These are phyloP conservation scores for Lepidocolaptes lacrymiger DNA, from an alignment of 2,797 vertebrate species.

Conservation along the genomic window DNA sequence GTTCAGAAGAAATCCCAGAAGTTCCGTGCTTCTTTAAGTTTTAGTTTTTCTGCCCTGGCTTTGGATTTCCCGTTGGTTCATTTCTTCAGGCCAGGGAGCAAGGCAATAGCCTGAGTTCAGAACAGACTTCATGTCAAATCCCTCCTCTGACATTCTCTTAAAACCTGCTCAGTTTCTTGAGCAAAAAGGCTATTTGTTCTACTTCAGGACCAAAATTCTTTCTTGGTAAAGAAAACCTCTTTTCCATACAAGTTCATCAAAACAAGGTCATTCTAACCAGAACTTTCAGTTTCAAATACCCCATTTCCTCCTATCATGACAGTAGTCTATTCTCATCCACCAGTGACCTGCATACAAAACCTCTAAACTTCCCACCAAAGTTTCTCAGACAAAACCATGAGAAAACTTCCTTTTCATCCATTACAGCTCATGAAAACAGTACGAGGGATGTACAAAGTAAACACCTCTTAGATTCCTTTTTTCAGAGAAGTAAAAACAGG, in stretches of 20 bases:
- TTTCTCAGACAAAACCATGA: background rate
- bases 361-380: background rate
- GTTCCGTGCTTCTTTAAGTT: background rate
- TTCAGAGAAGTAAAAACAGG: background rate
- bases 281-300: background rate
- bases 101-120: background rate
- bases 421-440: background rate
- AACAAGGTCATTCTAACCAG: background rate
- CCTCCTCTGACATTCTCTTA: background rate
- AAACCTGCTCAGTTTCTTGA: background rate
- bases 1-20: background rate
- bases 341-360: background rate
- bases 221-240: background rate
- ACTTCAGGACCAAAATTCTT: background rate
- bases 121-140: background rate
- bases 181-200: background rate
- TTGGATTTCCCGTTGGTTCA: background rate
- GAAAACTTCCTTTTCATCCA: background rate
- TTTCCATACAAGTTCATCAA: background rate
- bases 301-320: background rate
- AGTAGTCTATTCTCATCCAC: background rate
- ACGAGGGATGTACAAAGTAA: background rate
- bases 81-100: background rate
- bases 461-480: background rate
- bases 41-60: background rate